Base-by-base conservation (phyloP, 35 echinoderm and acorn worm genomes). In the Patiria miniata region DNA sequence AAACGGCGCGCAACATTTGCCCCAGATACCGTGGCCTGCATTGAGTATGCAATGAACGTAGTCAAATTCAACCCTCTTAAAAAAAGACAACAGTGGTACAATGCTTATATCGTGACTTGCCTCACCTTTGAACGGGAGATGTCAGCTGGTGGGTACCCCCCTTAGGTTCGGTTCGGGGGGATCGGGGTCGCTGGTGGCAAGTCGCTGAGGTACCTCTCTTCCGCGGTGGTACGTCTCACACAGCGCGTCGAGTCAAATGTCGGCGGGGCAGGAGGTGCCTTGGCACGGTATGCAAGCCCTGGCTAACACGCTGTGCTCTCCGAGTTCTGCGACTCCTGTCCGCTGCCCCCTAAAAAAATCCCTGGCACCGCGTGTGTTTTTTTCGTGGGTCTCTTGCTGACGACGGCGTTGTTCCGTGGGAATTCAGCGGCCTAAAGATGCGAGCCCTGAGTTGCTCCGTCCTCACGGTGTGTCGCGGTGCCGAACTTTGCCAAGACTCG, bases 401-500 rank as follows among this genome's bases (percentile, higher is more conserved):
- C 42, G 42, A 47, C 42, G 42, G 42, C 42, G 42, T 6, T 47
- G 42, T 47, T 47, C 12, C 4, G 42, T 12, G 42, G 42, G 12
- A 47, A 47, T 47, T 47, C 42, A 47, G 42, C 42, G 29, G 26
- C 65, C 21, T 30, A 23, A 73, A 34, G 65, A 73, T 23, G 65
- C 19, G 65, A 73, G 65, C 65, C 65, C 34, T 73, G 34, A 14
- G 14, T 22, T 23, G 65, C 34, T 23, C 65, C 34, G 65, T 34
- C 18, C 42, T 47, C 42, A 47, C 42, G 42, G 42, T 47, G 65
- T 73, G 65, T 34, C 29, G 65, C 26, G 65, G 65, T 73, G 65
- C 65, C 65, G 65, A 73, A 73, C 65, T 73, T 73, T 73, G 65
- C 19, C 65, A 73, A 47, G 65, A 73, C 65, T n/a, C 65, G 23